Base-by-base conservation (phyloP, 1,140 invertebrate genomes). In the Delia radicum region DNA sequence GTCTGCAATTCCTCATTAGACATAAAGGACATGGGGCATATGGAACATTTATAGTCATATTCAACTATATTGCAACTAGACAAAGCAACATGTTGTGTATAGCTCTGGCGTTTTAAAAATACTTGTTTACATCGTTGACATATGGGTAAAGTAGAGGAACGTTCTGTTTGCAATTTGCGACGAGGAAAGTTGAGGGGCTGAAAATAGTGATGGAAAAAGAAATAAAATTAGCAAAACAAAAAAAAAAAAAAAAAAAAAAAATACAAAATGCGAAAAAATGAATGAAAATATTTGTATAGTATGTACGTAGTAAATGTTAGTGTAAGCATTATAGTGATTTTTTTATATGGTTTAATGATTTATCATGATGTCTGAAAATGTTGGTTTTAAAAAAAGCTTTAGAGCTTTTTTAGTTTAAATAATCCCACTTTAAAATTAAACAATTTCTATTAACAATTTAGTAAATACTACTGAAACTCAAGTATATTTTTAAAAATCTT, bases 11-110 rank as follows among this genome's bases (percentile, higher is more conserved):
- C 83, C 42, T 85, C 83, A 48, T 48, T 75, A 29, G 69, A 81
- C 80, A 81, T 82, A 69, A 85, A 85, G 46, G 83, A 85, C 83
- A 85, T 85, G 29, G 83, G 81, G 10, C 83, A 85, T n/a, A 84
- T 78, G 55, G 74, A 80, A 76, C 83, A 85, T 74, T 85, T 85
- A 37, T 81, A 85, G 26, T 85, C 83, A 67, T 85, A 85, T 78
- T 85, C 83, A 61, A 85, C 79, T 12, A 85, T 85, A 75, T 55
- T 77, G 48, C 83, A 85, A 21, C 67, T 81, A 71, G 81, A 83
- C 33, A 82, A 79, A 10, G 83, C 81, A 46, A 85, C 81, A 76
- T 85, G 83, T 3, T 77, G 79, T 46, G 80, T 42, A 46, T 85
- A 85, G 65, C 77, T 75, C 55, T 81, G 81, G 37, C 83, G 85